Evolutionary conservation across 1,140 invertebrate species (phyloP).

Genomic region (Helicoverpa armigera): DNA sequence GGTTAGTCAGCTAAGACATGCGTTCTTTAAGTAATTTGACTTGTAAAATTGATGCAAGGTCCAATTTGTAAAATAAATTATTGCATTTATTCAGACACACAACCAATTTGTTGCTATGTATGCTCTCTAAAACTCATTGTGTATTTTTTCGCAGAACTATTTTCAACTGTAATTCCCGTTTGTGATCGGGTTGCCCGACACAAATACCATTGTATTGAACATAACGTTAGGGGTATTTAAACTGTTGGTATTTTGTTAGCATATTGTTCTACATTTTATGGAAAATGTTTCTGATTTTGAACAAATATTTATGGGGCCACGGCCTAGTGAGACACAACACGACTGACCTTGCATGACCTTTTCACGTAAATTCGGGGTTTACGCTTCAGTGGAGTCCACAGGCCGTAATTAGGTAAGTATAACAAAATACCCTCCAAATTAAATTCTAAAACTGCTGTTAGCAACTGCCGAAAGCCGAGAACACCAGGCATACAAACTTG

Average conservation of each 20-base stretch:
- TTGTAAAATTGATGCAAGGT: no score
- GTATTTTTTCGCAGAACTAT: slow-evolving; percentile 7
- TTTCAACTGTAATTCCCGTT: background rate
- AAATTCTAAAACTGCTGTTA: slow-evolving; percentile 35
- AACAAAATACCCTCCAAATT: slow-evolving; percentile 30
- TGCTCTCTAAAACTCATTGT: background rate
- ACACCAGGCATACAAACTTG: background rate
- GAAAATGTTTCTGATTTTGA: background rate
- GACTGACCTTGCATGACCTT: slow-evolving; percentile 24
- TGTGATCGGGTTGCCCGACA: slow-evolving; percentile 1
- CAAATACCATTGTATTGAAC: background rate
- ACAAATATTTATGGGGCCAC: background rate
- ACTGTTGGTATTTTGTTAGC: background rate
- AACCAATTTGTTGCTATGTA: background rate
- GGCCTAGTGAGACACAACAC: background rate
- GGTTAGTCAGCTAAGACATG: no score
- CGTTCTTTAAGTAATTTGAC: no score
- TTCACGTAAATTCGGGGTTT: slow-evolving; percentile 23
- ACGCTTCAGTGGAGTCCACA: slow-evolving; percentile 8
- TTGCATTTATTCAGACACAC: background rate
- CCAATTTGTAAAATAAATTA: no score
- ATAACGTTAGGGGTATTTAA: background rate
- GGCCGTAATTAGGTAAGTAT: slow-evolving; percentile 23
- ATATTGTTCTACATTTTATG: background rate
- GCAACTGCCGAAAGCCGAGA: slow-evolving; percentile 10